phyloP scores from a whole-genome alignment of 2,113 vertebrate genomes.

The Arothron firmamentum region DNA sequence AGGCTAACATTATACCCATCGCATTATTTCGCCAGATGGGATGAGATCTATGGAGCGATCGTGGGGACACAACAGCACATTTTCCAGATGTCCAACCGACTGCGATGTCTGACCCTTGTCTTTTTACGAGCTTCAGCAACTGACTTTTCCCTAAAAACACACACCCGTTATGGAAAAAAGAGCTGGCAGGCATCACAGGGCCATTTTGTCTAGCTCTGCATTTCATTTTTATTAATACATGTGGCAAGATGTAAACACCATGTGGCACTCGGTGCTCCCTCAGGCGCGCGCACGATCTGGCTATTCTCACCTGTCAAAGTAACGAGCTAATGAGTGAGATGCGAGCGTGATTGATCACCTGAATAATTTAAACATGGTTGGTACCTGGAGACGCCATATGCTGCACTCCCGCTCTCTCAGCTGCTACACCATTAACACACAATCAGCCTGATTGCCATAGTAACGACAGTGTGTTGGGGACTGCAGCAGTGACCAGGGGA shows the following conservation, averaged over 20 bases:
- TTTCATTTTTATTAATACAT: constrained; percentile 50
- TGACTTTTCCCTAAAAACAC: constrained; percentile 1
- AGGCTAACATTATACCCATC: constrained; percentile 39
- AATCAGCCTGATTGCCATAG: constrained; percentile 15
- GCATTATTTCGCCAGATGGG: constrained; percentile 47
- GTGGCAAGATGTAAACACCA: constrained; percentile 41
- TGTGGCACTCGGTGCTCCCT: constrained; percentile 45
- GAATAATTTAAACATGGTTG: constrained; percentile 72
- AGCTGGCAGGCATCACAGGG: constrained; percentile 11
- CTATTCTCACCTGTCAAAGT: constrained; percentile 21
- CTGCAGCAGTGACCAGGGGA: not conserved
- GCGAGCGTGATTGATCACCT: constrained; percentile 64
- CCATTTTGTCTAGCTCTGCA: constrained; percentile 22
- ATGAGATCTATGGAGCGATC: constrained; percentile 33
- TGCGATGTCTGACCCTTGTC: constrained; percentile 23
- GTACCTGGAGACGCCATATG: constrained; percentile 69
- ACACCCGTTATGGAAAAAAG: constrained; percentile 1
- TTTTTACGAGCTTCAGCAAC: constrained; percentile 13
- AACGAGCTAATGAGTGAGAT: constrained; percentile 55
- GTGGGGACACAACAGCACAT: constrained; percentile 47
- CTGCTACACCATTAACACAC: constrained; percentile 16
- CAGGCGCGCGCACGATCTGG: constrained; percentile 22
- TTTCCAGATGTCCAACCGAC: constrained; percentile 43
- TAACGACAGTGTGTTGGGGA: constrained; percentile 15
- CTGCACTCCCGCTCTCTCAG: constrained; percentile 21